phyloP scores from a whole-genome alignment of 2,797 vertebrate genomes.

The Odontamblyopus rebecca region DNA sequence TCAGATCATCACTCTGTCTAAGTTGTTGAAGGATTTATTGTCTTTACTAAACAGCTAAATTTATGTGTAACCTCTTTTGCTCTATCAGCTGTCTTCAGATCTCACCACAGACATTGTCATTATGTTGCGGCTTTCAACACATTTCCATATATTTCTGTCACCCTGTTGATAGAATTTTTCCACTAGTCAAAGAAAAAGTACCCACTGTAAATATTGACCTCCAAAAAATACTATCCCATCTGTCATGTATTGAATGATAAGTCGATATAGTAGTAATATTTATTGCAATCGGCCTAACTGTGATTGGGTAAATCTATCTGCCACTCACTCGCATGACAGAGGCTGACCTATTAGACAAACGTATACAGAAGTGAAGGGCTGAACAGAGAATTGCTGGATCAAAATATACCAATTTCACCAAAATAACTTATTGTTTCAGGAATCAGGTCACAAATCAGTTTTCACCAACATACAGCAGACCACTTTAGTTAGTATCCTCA shows the following conservation, averaged over 20 bases:
- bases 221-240: no score
- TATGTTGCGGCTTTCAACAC: constrained; percentile 38
- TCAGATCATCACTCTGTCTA: constrained; percentile 25
- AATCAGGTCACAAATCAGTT: not conserved
- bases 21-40: constrained; percentile 28
- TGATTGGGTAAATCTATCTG: no score
- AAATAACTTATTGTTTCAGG: not conserved
- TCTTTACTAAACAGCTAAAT: constrained; percentile 17
- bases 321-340: no score
- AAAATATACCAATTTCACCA: not conserved
- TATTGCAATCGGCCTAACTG: no score
- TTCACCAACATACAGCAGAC: constrained; percentile 9
- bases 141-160: constrained; percentile 21
- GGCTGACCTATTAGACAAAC: no score
- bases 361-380: not conserved
- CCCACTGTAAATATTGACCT: no score
- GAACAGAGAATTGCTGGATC: no score
- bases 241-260: no score
- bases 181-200: no score
- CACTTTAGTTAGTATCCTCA: constrained; percentile 35
- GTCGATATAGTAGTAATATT: no score
- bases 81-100: constrained; percentile 27
- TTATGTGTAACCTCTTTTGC: constrained; percentile 9
- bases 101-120: constrained; percentile 30
- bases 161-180: not conserved